Base-by-base conservation (phyloP, 1,140 invertebrate genomes). In the Brachionus paranguensis region DNA sequence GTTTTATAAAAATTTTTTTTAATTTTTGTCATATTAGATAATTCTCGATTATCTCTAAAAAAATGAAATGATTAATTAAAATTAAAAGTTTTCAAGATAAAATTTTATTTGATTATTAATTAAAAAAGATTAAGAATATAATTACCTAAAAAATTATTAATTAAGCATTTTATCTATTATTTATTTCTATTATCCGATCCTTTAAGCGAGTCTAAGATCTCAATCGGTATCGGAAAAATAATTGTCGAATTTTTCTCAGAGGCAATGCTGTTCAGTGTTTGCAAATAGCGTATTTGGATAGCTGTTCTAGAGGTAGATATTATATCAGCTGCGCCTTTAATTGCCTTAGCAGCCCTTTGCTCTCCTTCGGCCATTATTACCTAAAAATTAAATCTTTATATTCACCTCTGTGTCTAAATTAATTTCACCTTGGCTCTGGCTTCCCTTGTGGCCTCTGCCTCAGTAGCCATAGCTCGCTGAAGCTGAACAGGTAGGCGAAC, bases 221-320 rank as follows among this genome's bases (percentile, higher is more conserved):
- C 81, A 11, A 84, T 84, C 12, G 81, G 81, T 47, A 84, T 65
- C 68, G 81, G 81, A 47, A 84, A 84, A 29, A 84, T 74, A 20
- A 84, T 72, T 29, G 81, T 84, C 5, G 81, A 84, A 55, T 84
- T 84, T 91, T 98, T 98, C 91, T 98, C 96, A 1, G 96, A 95
- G 50, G 95, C 95, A 88, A 98, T 97, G 11, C 94, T 94, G 89
- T 94, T 97, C 78, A 98, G 90, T 6, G 96, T 96, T 91, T 97
- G 92, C 27, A 92, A 87, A 86, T 92, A 92, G 17, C 92, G 88
- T 3, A 95, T 91, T 90, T 96, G 95, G 60, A 96, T 89, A 2
- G 95, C 95, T 6, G 93, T 93, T n/a, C 95, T 94, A 84, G 87
- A 87, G 20, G 53, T 14, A 2, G 45, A 27, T n/a, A 85, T 85